Evolutionary conservation across 2,113 vertebrate genomes (phyloP).

Genomic region (Ascaphus truei): DNA sequence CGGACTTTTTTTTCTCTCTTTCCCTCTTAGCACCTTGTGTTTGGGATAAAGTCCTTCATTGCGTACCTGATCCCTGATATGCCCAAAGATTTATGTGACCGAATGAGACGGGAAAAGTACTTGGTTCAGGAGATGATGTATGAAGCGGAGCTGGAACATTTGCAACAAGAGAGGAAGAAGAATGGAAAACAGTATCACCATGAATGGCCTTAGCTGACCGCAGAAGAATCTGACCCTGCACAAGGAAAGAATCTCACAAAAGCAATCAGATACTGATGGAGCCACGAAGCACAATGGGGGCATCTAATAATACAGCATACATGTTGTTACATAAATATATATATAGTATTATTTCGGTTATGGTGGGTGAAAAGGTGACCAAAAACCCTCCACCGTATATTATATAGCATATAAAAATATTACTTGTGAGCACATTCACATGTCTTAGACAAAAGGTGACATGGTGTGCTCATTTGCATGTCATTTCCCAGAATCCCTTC

Average conservation of each 20-base stretch:
- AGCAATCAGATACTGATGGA: no score
- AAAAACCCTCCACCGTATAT: no score
- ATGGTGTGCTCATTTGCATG: no score
- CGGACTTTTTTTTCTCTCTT: no score
- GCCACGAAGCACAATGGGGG: not conserved
- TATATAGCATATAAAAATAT: no score
- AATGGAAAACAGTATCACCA: slow-evolving; percentile 93
- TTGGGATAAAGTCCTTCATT: slow-evolving; percentile 78
- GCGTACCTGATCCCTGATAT: slow-evolving; percentile 79
- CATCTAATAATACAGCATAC: not conserved
- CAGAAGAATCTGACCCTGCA: not conserved
- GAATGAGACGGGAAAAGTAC: slow-evolving; percentile 77
- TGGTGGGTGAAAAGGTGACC: no score
- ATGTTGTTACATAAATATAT: not conserved
- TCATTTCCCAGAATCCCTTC: no score
- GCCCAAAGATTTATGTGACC: slow-evolving; percentile 73
- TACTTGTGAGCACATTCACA: no score
- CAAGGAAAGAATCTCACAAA: no score
- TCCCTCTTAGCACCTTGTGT: slow-evolving; percentile 68
- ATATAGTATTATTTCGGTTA: no score
- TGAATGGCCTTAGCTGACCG: slow-evolving; percentile 87
- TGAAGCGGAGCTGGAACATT: slow-evolving; percentile 87
- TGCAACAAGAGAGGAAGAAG: slow-evolving; percentile 89
- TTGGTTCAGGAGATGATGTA: slow-evolving; percentile 81
- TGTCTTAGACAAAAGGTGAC: no score